Evolutionary conservation across 2,888 invertebrate genomes (phyloP).

Genomic region (Agonopterix arenella): DNA sequence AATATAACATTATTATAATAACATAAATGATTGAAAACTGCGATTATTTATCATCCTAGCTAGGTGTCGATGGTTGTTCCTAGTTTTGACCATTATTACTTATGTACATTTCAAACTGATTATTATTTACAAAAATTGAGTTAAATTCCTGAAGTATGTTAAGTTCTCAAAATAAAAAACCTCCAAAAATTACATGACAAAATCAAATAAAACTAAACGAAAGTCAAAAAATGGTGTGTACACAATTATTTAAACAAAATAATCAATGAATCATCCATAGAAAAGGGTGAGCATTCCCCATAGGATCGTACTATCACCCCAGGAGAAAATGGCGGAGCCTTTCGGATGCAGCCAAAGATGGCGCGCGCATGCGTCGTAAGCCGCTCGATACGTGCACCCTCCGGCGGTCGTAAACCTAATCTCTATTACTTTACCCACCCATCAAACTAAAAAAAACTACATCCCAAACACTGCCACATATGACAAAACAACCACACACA

Average conservation of each 20-base stretch:
- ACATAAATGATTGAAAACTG: too few relatives aligned
- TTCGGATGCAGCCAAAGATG: slow-evolving; percentile 58
- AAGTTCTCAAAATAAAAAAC: too few relatives aligned
- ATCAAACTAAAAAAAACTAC: not conserved
- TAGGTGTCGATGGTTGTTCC: too few relatives aligned
- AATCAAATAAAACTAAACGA: too few relatives aligned
- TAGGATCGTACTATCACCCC: slow-evolving; percentile 35
- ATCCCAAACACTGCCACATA: not conserved
- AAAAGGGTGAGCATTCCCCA: slow-evolving; percentile 2
- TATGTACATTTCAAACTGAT: too few relatives aligned
- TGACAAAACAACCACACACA: not conserved
- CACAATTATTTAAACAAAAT: not conserved
- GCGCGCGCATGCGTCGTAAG: slow-evolving; percentile 61
- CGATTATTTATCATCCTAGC: too few relatives aligned
- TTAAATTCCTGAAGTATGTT: too few relatives aligned
- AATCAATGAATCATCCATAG: not conserved
- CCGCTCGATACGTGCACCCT: slow-evolving; percentile 72
- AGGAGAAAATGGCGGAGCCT: slow-evolving; percentile 55
- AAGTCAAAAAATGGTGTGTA: too few relatives aligned
- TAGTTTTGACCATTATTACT: too few relatives aligned
- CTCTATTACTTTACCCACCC: not conserved
- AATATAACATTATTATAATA: too few relatives aligned
- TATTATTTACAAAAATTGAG: too few relatives aligned
- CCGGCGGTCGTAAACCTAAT: slow-evolving; percentile 37
- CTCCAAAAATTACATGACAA: too few relatives aligned